Percentiles rank a stretch among this genome's conserved stretches.
These are phyloP conservation scores for Drosophila nr. perissopoda DNA, from an alignment of 2,888 invertebrate species.

Conservation along the genomic window DNA sequence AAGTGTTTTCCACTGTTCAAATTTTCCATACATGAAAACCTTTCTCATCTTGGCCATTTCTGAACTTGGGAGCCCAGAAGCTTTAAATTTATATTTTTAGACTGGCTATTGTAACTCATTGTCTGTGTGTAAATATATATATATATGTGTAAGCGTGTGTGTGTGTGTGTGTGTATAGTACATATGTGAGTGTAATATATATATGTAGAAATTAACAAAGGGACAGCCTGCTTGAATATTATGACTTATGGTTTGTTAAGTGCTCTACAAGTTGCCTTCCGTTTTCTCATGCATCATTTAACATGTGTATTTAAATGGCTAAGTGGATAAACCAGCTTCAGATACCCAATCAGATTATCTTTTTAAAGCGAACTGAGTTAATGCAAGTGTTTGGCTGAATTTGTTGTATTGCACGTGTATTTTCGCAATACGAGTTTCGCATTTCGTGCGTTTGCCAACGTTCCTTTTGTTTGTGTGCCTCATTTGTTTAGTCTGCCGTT, in stretches of 20 bases:
- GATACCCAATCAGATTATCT: background rate
- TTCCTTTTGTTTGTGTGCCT: constrained; percentile 15
- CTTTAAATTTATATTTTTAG: constrained; percentile 8
- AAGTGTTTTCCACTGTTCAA: constrained; percentile 19
- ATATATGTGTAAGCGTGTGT: background rate
- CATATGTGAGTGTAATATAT: constrained; percentile 6
- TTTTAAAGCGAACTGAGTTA: background rate
- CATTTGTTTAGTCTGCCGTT: constrained; percentile 30
- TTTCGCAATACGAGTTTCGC: background rate
- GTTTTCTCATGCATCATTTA: constrained; percentile 8
- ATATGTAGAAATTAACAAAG: constrained; percentile 35
- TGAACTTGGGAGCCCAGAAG: constrained; percentile 2
- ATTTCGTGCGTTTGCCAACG: constrained; percentile 3
- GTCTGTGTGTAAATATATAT: background rate
- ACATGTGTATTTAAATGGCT: background rate
- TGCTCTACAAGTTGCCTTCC: constrained; percentile 15
- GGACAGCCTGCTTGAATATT: constrained; percentile 10
- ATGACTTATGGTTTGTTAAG: constrained; percentile 37
- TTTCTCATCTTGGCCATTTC: constrained; percentile 7
- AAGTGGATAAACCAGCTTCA: background rate
- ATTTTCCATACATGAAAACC: constrained; percentile 9
- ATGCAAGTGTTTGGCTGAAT: background rate
- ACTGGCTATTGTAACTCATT: background rate
- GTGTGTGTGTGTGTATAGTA: background rate
- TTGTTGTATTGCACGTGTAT: background rate